Evolutionary conservation across 2,797 vertebrate genomes (phyloP), one percentile per base, ranked within the genome.

Genomic region (Arctocebus calabarensis): DNA sequence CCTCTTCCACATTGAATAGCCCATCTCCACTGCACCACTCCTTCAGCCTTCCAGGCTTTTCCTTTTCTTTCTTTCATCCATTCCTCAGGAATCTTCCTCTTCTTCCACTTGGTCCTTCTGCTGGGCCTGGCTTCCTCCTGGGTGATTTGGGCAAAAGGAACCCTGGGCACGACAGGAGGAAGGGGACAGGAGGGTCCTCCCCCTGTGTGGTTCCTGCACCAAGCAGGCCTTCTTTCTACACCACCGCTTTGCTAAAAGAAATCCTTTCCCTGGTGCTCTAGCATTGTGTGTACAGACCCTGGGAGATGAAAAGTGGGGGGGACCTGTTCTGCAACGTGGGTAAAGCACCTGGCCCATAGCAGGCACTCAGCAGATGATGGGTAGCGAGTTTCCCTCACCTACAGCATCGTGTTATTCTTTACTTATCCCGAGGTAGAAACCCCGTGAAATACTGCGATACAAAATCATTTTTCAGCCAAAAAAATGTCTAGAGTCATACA

Each of bases 401-500:
- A 52, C n/a, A 7, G 45, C 9, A 17, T 43, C 40, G 9, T 40
- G 25, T 14, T 62, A 6, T 10, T 45, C 22, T 84, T 81, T 32
- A n/a, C 34, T n/a, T 82, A 84, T 12, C n/a, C 1, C 17, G n/a
- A 68, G 74, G 62, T 52, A 90, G 84, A 88, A 90, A 59, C 2
- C 14, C 37, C 61, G 32, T 43, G 61, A 95, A 70, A 85, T 70
- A 45, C 57, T 73, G 3, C 70, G 92, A 77, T 78, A 29, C 29
- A 13, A 78, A 92, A 78, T 82, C 37, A 77, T 59, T 83, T 97
- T 78, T 0, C 7, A 97, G 96, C 94, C 94, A 95, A 88, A 84
- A 96, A 97, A 75, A n/a, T 87, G 94, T 96, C 97, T 37, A 17
- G 84, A 94, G 25, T 57, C 70, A 86, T 48, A 82, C 68, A 37